Evolutionary conservation across 2,888 invertebrate species (phyloP), one percentile per base, ranked within the genome.

Genomic region (Ichneumoninae sp.): DNA sequence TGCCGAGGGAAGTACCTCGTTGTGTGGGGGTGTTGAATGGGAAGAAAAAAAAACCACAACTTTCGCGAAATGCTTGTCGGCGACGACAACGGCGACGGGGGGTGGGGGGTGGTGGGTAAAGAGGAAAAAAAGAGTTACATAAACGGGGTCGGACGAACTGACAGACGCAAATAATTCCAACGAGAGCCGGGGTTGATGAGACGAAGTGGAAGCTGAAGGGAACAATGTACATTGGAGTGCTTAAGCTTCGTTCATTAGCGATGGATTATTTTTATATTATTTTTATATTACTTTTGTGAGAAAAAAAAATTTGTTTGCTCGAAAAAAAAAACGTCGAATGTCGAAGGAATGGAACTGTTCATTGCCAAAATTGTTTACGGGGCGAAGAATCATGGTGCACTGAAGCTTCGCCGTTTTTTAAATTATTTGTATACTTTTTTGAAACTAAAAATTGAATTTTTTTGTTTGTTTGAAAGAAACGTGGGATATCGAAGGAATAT

Each of bases 231-330:
- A 78, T 50, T 19, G 65, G 62, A 75, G 22, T 76, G 81, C 75
- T 81, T 69, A 81, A 81, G 81, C 75, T 75, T 81, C 75, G 75
- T 75, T 81, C 81, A 65, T 76, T 70, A 75, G 75, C 75, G 62
- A 81, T 70, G 69, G 19, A 81, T 76, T 70, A 47, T 47, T 47
- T 47, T 16, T 16, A 47, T 47, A 47, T 33, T 62, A 62, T 33
- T 33, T 62, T 60, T 30, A 60, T 13, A 60, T 26, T 26, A 60
- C 7, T 36, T 36, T 47, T 47, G 16, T 30, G 33, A 62, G 4
- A 6, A 62, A 8, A 10, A 22, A 13, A 10, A 16, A n/a, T 50
- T n/a, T 16, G 13, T 57, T 22, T 60, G 47, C 40, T 44, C n/a
- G 26, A 66, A 40, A 40, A 40, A 40, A 40, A 40, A 36, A 36